phyloP scores from a whole-genome alignment of 2,888 invertebrate genomes.

The Pristionchus entomophagus region DNA sequence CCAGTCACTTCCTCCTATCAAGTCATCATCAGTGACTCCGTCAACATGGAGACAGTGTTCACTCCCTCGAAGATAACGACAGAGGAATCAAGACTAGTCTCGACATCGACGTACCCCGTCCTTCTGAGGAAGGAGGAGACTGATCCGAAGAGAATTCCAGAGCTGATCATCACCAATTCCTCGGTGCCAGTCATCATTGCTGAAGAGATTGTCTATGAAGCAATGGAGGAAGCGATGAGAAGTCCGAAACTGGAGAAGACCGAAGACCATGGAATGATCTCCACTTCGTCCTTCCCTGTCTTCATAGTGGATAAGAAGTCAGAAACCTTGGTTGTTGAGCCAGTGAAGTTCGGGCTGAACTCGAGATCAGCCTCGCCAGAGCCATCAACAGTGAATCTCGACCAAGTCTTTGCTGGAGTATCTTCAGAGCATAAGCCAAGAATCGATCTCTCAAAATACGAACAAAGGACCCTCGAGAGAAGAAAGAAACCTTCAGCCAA shows the following conservation, averaged over 20 bases:
- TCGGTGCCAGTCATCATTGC: constrained; percentile 1
- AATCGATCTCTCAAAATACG: constrained; percentile 29
- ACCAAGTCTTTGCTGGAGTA: not conserved
- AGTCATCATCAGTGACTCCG: not conserved
- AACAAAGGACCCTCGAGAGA: not conserved
- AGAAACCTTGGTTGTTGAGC: not conserved
- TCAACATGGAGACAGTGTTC: constrained; percentile 18
- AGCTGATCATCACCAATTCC: not conserved
- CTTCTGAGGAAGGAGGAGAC: not conserved
- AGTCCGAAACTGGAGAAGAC: constrained; percentile 17
- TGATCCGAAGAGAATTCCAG: not conserved
- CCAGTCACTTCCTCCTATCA: not conserved
- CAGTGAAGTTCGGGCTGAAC: not conserved
- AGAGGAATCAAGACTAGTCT: not conserved
- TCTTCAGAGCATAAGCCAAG: not conserved
- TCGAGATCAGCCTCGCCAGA: not conserved
- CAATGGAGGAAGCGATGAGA: not conserved
- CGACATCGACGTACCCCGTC: not conserved
- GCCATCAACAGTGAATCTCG: not conserved
- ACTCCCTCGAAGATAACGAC: not conserved
- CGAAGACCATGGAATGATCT: not conserved
- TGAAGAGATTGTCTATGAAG: not conserved
- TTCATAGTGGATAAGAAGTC: not conserved
- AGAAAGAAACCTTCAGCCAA: not conserved
- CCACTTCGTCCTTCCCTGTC: not conserved